phyloP scores from a whole-genome alignment of 2,797 vertebrate species.

The Pseudotriccus pelzelni region DNA sequence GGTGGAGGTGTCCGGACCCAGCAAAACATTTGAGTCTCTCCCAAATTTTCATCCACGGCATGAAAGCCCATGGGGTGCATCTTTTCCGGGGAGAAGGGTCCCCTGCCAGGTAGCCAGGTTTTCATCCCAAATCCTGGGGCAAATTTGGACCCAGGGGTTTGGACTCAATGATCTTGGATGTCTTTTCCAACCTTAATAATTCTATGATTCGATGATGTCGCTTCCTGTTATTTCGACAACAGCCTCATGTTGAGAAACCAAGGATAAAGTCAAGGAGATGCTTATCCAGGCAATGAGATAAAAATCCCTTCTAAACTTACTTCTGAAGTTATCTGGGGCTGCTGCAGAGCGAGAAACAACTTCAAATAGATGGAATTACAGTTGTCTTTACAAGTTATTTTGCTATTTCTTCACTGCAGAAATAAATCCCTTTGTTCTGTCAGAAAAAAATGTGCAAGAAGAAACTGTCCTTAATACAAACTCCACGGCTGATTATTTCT shows the following conservation, averaged over 20 bases:
- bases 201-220: not conserved
- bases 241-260: not conserved
- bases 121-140: not conserved
- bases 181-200: not conserved
- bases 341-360: not conserved
- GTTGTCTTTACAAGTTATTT: slow-evolving; percentile 3
- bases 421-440: slow-evolving; percentile 56
- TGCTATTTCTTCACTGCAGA: slow-evolving; percentile 1
- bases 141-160: not conserved
- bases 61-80: not conserved
- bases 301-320: slow-evolving; percentile 17
- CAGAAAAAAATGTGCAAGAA: slow-evolving; percentile 30
- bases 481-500: not conserved
- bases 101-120: not conserved
- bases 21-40: rapidly evolving
- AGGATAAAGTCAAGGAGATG: not conserved
- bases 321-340: slow-evolving; percentile 8
- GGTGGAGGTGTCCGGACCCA: not conserved
- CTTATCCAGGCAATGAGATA: slow-evolving; percentile 1
- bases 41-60: not conserved
- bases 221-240: slow-evolving; percentile 6
- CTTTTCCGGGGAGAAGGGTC: not conserved
- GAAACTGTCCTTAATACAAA: not conserved
- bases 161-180: not conserved
- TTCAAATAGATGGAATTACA: slow-evolving; percentile 37